phyloP scores from a whole-genome alignment of 2,888 invertebrate genomes.

The Melieria picta region DNA sequence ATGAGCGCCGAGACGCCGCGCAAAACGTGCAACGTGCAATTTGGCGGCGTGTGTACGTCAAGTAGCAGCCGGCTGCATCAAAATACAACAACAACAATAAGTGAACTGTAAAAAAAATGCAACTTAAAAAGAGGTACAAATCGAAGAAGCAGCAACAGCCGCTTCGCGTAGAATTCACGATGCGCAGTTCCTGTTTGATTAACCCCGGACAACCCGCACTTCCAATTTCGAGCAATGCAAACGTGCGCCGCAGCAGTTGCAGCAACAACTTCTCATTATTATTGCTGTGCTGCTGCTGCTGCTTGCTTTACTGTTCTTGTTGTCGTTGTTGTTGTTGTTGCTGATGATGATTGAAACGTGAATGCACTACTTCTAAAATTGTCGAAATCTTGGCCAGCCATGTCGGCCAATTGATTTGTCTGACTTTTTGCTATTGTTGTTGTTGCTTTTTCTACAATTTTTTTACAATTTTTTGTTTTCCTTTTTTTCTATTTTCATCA shows the following conservation, averaged over 20 bases:
- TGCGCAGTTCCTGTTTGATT: neutral
- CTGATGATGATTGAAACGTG: constrained; percentile 23
- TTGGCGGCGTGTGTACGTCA: too few relatives aligned
- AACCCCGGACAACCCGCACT: neutral
- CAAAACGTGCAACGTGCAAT: neutral
- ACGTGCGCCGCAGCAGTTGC: neutral
- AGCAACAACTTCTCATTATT: neutral
- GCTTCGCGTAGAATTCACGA: neutral
- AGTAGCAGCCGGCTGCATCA: too few relatives aligned
- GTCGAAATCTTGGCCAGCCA: constrained; percentile 18
- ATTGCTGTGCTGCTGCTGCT: neutral
- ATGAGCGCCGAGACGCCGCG: constrained; percentile 18
- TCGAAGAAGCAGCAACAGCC: constrained; percentile 1
- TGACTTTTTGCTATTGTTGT: constrained; percentile 1
- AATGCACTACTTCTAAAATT: constrained; percentile 46
- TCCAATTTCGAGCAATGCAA: neutral
- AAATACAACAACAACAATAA: too few relatives aligned
- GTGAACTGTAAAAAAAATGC: neutral
- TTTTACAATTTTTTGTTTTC: constrained; percentile 12
- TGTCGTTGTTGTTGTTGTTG: neutral
- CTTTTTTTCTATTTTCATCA: too few relatives aligned
- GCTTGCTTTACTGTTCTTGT: neutral
- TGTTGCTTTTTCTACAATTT: neutral
- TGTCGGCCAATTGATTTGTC: constrained; percentile 36
- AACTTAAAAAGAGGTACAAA: constrained; percentile 11